Evolutionary conservation across 2,888 invertebrate species (phyloP).

Genomic region (Toxonevra muliebris): DNA sequence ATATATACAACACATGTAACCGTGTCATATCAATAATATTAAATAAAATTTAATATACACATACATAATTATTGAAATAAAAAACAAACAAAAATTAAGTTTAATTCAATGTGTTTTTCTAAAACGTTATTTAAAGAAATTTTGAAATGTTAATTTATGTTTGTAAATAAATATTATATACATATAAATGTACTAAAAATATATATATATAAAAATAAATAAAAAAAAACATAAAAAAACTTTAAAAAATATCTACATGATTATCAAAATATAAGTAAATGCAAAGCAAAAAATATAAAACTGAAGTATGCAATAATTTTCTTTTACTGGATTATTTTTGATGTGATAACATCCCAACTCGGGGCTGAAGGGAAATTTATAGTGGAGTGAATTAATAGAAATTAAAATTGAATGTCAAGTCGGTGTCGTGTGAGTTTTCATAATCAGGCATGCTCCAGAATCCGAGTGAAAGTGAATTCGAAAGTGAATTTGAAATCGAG

Average conservation of each 20-base stretch:
- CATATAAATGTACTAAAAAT: conserved; percentile 6
- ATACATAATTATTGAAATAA: conserved; percentile 36
- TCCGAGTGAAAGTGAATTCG: too few relatives aligned
- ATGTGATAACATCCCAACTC: too few relatives aligned
- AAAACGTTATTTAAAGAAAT: neutral
- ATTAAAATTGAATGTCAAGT: too few relatives aligned
- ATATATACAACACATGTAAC: conserved; percentile 44
- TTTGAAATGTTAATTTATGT: neutral
- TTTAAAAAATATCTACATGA: conserved; percentile 10
- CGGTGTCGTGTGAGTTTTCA: too few relatives aligned
- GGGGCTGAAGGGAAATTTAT: too few relatives aligned
- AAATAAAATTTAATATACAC: conserved; percentile 24
- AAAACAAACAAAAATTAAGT: neutral
- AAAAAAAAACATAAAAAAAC: neutral
- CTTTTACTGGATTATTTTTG: too few relatives aligned
- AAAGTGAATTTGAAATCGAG: too few relatives aligned
- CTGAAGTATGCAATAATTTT: too few relatives aligned
- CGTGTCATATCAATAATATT: conserved; percentile 36
- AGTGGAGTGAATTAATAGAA: too few relatives aligned
- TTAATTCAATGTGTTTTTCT: neutral
- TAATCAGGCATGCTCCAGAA: too few relatives aligned
- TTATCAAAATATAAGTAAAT: too few relatives aligned
- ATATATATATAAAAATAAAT: neutral
- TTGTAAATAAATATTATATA: conserved; percentile 8
- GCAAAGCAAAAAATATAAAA: too few relatives aligned